Evolutionary conservation across 2,888 invertebrate genomes (phyloP).

Genomic region (Neoitamus cyanurus): DNA sequence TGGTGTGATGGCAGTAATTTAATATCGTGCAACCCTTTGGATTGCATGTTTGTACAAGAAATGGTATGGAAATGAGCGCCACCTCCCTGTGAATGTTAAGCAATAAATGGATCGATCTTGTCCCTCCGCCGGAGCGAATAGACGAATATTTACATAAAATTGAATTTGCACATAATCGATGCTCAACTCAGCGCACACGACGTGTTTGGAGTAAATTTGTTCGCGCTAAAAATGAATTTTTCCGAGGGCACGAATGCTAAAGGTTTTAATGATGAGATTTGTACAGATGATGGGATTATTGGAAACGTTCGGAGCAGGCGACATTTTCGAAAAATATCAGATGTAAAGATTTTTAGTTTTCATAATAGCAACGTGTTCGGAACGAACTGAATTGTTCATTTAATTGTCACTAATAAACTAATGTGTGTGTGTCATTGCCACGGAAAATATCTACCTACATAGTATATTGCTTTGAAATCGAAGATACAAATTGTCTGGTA

Average conservation of each 20-base stretch:
- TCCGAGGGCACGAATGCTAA: background rate
- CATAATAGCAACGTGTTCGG: too few species aligned
- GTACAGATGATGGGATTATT: too few species aligned
- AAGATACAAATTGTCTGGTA: too few species aligned
- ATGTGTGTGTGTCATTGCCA: too few species aligned
- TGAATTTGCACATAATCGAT: background rate
- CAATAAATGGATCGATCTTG: background rate
- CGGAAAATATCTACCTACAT: too few species aligned
- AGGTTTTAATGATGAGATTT: background rate
- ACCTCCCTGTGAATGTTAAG: background rate
- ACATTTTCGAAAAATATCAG: too few species aligned
- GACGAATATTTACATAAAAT: background rate
- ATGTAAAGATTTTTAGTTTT: too few species aligned
- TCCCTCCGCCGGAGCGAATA: background rate
- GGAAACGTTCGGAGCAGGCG: too few species aligned
- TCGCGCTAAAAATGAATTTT: background rate
- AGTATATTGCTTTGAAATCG: too few species aligned
- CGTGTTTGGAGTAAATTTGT: background rate
- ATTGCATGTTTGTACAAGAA: slow-evolving; percentile 11
- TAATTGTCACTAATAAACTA: too few species aligned
- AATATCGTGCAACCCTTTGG: slow-evolving; percentile 28
- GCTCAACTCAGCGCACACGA: background rate
- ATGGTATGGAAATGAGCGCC: slow-evolving; percentile 17
- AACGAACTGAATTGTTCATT: too few species aligned
- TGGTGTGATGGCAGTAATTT: slow-evolving; percentile 18